Evolutionary conservation across 2,888 invertebrate species (phyloP), one percentile per base, ranked within the genome.

Genomic region (Macrosoma leucophasiata): DNA sequence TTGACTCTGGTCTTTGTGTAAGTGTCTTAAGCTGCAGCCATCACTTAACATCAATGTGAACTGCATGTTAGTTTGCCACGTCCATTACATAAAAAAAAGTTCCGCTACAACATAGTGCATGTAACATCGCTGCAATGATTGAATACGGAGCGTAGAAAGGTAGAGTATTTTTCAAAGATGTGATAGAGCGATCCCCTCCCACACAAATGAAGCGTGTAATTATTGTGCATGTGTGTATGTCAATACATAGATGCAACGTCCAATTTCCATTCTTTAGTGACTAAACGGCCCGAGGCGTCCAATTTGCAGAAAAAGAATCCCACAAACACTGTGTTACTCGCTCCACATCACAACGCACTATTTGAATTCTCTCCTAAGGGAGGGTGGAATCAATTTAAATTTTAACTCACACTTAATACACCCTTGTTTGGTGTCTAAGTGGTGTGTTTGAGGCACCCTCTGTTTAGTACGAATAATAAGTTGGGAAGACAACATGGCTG

Each of bases 391-490:
- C 82, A 84, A 84, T 82, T 84, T 84, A 82, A 84, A 84, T 82
- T 84, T 84, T 84, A 84, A 82, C 81, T 84, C 72, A 69, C 71
- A 79, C 81, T 84, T 82, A 84, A 82, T 82, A 81, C 81, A 81
- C 82, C 84, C 84, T 77, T 82, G 82, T 84, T 82, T 81, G 79
- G 82, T 77, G 75, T 84, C 76, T 84, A 84, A 84, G 82, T 84
- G 84, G 82, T 79, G 76, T 82, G 79, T 84, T 82, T 66, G 64
- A 71, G 70, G 62, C 81, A 78, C 84, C 82, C 81, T 75, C 76
- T 79, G 72, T 79, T 81, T 76, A 62, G 61, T 54, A 58, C 65
- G 75, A 66, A 74, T 78, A 77, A 78, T 78, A 81, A 78, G 79
- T 78, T 74, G 62, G 57, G 69, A 77, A 81, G 79, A 78, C 77